Percentiles rank a stretch among this genome's conserved stretches.
Evolutionary conservation across 2,113 vertebrate species (phyloP).

Genomic region (Nansenia antarctica): DNA sequence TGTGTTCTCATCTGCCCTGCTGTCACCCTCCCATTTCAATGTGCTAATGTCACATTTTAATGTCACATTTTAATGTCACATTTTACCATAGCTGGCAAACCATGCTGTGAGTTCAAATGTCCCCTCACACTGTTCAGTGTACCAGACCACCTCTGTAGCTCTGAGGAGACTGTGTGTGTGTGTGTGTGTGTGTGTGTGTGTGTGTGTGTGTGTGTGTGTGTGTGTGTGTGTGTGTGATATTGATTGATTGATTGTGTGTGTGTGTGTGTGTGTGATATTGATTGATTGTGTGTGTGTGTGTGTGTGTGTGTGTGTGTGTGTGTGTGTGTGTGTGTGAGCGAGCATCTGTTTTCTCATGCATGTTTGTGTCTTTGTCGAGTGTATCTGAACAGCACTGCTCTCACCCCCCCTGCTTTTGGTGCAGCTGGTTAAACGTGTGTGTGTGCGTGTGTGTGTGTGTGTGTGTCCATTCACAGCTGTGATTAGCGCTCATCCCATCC

Average conservation of each 20-base stretch:
- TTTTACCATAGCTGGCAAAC: neutral
- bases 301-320: neutral
- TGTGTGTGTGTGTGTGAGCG: neutral
- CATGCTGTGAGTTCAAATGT: neutral
- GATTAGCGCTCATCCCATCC: conserved; percentile 99
- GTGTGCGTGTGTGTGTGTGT: conserved; percentile 71
- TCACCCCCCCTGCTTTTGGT: conserved; percentile 30
- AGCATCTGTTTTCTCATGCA: too few species aligned
- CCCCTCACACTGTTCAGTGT: too few species aligned
- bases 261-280: too few species aligned
- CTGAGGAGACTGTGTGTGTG: neutral
- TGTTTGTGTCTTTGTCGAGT: neutral
- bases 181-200: neutral
- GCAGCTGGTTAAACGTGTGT: conserved; percentile 41
- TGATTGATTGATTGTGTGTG: too few species aligned
- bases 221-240: too few species aligned
- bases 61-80: neutral
- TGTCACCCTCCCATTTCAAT: neutral
- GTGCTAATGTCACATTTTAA: neutral
- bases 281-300: neutral
- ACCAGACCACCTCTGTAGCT: neutral
- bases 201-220: neutral
- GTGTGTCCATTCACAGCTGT: conserved; percentile 94
- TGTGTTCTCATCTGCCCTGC: neutral
- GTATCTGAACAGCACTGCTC: neutral